phyloP scores from a whole-genome alignment of 2,113 vertebrate species.

The Lepidothrix coronata region DNA sequence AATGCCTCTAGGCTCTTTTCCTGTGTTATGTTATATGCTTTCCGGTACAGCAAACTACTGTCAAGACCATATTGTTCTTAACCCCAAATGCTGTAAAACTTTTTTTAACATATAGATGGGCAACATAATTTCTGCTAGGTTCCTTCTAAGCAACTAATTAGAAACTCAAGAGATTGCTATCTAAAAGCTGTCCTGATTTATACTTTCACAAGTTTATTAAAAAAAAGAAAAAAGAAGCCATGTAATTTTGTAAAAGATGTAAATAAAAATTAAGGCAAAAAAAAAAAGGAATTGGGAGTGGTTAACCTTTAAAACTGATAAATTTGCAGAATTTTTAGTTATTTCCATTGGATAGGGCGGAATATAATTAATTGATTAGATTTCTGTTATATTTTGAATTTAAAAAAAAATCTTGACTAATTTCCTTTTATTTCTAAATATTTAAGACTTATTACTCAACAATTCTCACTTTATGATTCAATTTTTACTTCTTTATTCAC shows the following conservation, averaged over 20 bases:
- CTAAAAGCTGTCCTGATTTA: neutral
- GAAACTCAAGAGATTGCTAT: neutral
- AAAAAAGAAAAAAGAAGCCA: neutral
- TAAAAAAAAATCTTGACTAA: neutral
- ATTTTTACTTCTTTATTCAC: neutral
- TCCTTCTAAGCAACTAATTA: neutral
- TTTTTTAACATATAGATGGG: neutral
- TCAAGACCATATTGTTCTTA: neutral
- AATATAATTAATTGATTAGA: neutral
- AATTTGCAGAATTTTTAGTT: neutral
- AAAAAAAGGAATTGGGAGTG: neutral
- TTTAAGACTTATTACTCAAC: neutral
- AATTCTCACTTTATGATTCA: neutral
- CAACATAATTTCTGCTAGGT: neutral
- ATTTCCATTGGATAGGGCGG: neutral
- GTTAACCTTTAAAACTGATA: neutral
- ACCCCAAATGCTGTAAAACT: neutral
- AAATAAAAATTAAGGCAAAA: neutral
- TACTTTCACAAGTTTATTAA: neutral
- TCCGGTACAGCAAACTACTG: neutral
- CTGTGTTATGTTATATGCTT: neutral
- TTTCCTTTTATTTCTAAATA: neutral
- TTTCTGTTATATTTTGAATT: neutral
- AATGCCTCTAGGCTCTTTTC: constrained; percentile 40
- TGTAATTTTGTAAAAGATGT: neutral